Conservation (phyloP, 2,113 vertebrate genomes). For the Pelusios castaneus region DNA sequence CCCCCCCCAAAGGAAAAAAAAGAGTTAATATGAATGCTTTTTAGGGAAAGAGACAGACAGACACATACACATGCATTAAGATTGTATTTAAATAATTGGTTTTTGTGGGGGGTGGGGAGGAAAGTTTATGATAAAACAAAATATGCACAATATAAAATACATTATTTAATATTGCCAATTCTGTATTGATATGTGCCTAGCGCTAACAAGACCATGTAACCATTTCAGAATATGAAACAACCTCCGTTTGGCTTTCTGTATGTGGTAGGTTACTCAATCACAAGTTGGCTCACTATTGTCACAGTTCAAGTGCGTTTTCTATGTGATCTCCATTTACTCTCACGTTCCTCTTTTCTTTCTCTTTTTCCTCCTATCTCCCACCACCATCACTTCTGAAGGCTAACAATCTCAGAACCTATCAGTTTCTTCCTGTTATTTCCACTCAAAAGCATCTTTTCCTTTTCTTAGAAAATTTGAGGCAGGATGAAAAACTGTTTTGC, state of each 20-base stretch:
- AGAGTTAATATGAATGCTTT: neutral
- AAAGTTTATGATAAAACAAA: fast-evolving
- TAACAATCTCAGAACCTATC: neutral
- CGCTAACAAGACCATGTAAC: neutral
- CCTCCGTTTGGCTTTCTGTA: neutral
- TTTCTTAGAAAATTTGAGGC: neutral
- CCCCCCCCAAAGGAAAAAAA: neutral
- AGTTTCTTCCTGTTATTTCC: neutral
- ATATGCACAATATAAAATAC: neutral
- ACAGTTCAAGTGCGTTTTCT: neutral
- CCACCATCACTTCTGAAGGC: neutral
- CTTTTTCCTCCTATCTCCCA: neutral
- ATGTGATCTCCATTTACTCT: neutral
- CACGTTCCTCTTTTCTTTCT: neutral
- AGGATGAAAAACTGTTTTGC: conserved; percentile 1
- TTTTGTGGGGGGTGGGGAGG: neutral
- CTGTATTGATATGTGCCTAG: neutral
- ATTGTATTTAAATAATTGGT: neutral
- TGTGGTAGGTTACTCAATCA: neutral
- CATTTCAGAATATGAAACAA: neutral
- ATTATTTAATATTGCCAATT: neutral
- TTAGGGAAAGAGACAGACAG: neutral
- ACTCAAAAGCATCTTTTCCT: neutral
- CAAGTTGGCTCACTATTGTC: neutral
- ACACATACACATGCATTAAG: neutral